A percentile compares a stretch with the other conserved stretches of the same genome.
Evolutionary conservation across 2,888 invertebrate species (phyloP).

Genomic region (Volucella bombylans): DNA sequence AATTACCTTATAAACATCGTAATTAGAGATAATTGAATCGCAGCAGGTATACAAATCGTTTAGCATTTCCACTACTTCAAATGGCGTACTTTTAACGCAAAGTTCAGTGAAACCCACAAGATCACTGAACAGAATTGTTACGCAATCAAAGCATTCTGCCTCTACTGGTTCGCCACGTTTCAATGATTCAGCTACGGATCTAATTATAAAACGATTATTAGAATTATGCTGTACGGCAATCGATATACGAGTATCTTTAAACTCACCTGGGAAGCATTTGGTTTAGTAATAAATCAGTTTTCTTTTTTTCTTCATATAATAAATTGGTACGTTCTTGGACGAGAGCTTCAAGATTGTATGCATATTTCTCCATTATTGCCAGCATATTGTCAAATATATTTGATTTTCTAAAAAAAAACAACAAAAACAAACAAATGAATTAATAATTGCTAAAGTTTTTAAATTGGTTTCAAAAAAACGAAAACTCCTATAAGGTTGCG

Average conservation of each 20-base stretch:
- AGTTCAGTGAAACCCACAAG: conserved; percentile 92
- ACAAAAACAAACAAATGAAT: background rate
- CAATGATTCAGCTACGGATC: conserved; percentile 90
- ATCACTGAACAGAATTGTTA: conserved; percentile 93
- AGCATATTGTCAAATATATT: conserved; percentile 96
- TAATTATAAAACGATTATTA: conserved; percentile 78
- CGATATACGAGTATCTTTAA: conserved; percentile 7
- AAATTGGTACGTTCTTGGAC: conserved; percentile 92
- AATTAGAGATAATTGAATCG: conserved; percentile 93
- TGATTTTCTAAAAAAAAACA: conserved; percentile 85
- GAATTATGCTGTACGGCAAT: background rate
- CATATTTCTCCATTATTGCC: conserved; percentile 95
- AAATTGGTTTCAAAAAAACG: no score
- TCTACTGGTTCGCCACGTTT: conserved; percentile 90
- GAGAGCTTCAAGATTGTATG: conserved; percentile 91
- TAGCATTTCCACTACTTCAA: conserved; percentile 92
- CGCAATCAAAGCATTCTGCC: conserved; percentile 91
- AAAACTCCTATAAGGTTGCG: no score
- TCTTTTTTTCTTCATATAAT: conserved; percentile 91
- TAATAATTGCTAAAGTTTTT: background rate
- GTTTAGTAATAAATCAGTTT: conserved; percentile 91
- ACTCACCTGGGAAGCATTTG: conserved; percentile 92
- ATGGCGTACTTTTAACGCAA: conserved; percentile 90
- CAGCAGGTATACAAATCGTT: conserved; percentile 95
- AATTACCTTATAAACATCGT: conserved; percentile 91